These are phyloP conservation scores for Acronicta aceris DNA, from an alignment of 2,888 invertebrate genomes.

Conservation along the genomic window DNA sequence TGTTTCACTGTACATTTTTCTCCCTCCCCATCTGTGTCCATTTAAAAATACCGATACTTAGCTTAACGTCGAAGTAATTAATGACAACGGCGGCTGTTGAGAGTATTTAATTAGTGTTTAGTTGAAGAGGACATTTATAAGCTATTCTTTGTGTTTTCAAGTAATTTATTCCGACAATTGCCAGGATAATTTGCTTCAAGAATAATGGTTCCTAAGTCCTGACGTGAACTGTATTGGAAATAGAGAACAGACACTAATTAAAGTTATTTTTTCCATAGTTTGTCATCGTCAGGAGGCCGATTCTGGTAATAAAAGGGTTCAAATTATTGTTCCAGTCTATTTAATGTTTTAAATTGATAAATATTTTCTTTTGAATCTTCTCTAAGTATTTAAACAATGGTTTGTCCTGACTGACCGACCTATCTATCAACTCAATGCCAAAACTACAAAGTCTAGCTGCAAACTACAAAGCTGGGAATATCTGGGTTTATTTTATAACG, in stretches of 20 bases:
- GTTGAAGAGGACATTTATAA: constrained; percentile 33
- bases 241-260: background rate
- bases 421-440: too few relatives aligned
- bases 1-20: constrained; percentile 34
- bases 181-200: constrained; percentile 24
- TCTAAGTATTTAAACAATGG: too few relatives aligned
- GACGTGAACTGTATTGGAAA: background rate
- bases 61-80: constrained; percentile 23
- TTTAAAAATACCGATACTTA: constrained; percentile 44
- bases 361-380: too few relatives aligned
- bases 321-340: too few relatives aligned
- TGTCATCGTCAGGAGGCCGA: too few relatives aligned
- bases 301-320: too few relatives aligned
- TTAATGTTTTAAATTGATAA: too few relatives aligned
- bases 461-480: too few relatives aligned
- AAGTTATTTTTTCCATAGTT: background rate
- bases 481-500: too few relatives aligned
- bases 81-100: constrained; percentile 33
- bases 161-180: constrained; percentile 33
- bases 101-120: constrained; percentile 45
- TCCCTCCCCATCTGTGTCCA: constrained; percentile 26
- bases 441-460: too few relatives aligned
- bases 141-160: constrained; percentile 32
- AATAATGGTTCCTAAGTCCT: background rate
- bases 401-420: too few relatives aligned